Evolutionary conservation across 2,888 invertebrate species (phyloP).

Genomic region (Athrips mouffetella): DNA sequence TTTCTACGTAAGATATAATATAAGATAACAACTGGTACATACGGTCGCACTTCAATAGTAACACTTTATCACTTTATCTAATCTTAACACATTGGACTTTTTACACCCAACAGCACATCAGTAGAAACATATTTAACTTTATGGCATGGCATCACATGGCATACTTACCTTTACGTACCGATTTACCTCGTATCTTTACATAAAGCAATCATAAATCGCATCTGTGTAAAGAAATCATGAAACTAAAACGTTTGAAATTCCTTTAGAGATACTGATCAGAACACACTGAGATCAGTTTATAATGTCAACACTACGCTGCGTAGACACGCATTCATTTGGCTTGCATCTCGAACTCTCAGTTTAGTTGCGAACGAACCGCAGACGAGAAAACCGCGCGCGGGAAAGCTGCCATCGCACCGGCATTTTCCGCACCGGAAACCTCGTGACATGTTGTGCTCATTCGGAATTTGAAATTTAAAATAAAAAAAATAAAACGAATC

Average conservation of each 20-base stretch:
- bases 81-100: too few species aligned
- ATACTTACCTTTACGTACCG: too few species aligned
- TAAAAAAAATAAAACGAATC: background rate
- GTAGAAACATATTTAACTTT: too few species aligned
- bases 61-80: too few species aligned
- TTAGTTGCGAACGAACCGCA: constrained; percentile 34
- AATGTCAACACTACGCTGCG: background rate
- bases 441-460: constrained; percentile 9
- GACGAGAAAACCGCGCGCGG: constrained; percentile 25
- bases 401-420: constrained; percentile 6
- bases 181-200: too few species aligned
- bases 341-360: too few species aligned
- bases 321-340: constrained; percentile 24
- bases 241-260: background rate
- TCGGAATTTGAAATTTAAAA: background rate
- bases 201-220: background rate
- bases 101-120: too few species aligned
- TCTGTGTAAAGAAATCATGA: background rate
- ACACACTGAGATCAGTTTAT: background rate
- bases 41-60: too few species aligned
- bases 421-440: constrained; percentile 21
- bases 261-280: background rate
- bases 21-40: too few species aligned
- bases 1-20: too few species aligned
- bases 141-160: too few species aligned